Percentiles rank a stretch among this genome's conserved stretches.
Conservation (phyloP, 2,888 invertebrate species). For the Dendrolimus pini region DNA sequence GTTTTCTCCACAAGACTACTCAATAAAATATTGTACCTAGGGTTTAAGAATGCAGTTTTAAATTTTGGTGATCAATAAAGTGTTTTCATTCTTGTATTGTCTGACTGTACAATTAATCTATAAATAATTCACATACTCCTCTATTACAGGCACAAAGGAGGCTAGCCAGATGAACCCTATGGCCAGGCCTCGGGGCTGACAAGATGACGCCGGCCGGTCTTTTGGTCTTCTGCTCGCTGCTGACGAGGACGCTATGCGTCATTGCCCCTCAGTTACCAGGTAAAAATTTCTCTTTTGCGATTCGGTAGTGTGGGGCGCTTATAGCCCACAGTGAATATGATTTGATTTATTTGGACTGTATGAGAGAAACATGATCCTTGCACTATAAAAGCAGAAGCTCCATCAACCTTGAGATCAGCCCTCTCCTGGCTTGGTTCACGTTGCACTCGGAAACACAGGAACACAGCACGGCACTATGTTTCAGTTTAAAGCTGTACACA, state of each 20-base stretch:
- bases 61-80: no score
- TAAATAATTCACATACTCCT: not conserved
- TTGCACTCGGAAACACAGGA: no score
- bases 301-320: no score
- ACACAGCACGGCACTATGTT: no score
- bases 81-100: not conserved
- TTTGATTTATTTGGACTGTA: not conserved
- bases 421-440: no score
- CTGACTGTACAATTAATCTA: not conserved
- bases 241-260: slow-evolving; percentile 59
- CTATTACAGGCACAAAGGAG: slow-evolving; percentile 37
- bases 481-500: no score
- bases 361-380: not conserved
- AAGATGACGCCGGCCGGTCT: slow-evolving; percentile 60
- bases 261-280: slow-evolving; percentile 67
- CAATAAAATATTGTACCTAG: no score
- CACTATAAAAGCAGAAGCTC: no score
- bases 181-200: slow-evolving; percentile 47
- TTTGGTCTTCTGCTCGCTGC: slow-evolving; percentile 59
- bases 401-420: no score
- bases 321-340: not conserved
- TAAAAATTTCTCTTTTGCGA: slow-evolving; percentile 10
- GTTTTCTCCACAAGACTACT: no score
- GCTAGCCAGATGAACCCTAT: slow-evolving; percentile 53
- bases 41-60: no score